These are phyloP conservation scores for Aphodius sticticus DNA, from an alignment of 2,888 invertebrate species.

Conservation along the genomic window DNA sequence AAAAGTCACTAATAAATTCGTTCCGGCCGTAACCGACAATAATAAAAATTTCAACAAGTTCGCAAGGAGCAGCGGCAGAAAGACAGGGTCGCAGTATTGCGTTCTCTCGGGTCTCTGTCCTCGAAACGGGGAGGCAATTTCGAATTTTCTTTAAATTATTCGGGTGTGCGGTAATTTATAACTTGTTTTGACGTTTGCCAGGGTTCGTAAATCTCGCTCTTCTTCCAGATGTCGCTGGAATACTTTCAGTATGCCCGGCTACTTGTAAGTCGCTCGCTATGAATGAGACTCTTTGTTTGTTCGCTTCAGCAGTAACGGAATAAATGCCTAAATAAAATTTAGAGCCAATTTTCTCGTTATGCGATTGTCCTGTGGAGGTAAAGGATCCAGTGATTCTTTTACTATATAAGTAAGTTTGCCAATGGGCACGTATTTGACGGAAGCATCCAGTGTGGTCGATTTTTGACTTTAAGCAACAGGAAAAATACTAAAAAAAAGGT, in stretches of 20 bases:
- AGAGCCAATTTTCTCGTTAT: background rate
- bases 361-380: too few species aligned
- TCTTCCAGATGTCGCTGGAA: background rate
- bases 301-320: background rate
- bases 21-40: background rate
- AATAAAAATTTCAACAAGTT: slow-evolving; percentile 4
- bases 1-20: slow-evolving; percentile 4
- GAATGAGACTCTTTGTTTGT: background rate
- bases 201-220: background rate
- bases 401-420: too few species aligned
- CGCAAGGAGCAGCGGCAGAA: background rate
- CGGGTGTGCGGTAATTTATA: background rate
- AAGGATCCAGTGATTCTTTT: too few species aligned
- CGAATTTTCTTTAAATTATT: slow-evolving; percentile 4
- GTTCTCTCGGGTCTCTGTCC: background rate
- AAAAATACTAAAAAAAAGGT: too few species aligned
- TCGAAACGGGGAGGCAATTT: background rate
- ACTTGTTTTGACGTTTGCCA: background rate
- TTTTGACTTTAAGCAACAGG: too few species aligned
- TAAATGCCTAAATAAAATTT: background rate
- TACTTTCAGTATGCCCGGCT: background rate
- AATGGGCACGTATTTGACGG: too few species aligned
- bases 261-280: background rate
- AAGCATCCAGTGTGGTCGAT: too few species aligned
- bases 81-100: background rate